Evolutionary conservation across 2,888 invertebrate genomes (phyloP).

Genomic region (Lysandra coridon): DNA sequence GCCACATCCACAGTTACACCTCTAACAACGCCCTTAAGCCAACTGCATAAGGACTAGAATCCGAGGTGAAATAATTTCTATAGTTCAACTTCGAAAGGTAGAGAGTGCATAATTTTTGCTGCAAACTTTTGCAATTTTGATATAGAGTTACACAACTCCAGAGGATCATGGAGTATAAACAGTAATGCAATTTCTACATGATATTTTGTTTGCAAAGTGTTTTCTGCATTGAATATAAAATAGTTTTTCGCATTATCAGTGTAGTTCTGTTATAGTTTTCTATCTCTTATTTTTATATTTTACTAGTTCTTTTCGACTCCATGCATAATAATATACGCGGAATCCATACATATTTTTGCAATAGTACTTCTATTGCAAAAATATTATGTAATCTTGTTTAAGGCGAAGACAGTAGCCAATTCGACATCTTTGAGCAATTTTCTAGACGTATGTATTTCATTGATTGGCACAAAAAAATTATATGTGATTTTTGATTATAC

Average conservation of each 20-base stretch:
- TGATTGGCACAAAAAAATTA: no score
- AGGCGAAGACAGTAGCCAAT: no score
- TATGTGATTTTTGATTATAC: no score
- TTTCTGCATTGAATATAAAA: slow-evolving; percentile 12
- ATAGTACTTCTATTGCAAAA: no score
- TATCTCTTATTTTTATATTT: not conserved
- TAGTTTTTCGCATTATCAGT: not conserved
- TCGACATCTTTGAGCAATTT: no score
- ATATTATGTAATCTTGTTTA: no score
- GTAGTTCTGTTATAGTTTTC: not conserved
- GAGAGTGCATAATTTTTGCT: slow-evolving; percentile 7
- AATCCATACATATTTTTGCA: no score
- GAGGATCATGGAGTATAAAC: slow-evolving; percentile 1
- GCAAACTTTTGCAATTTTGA: slow-evolving; percentile 21
- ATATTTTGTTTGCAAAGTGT: slow-evolving; percentile 12
- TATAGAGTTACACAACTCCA: not conserved
- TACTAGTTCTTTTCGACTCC: no score
- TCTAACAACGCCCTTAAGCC: not conserved
- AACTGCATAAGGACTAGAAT: not conserved
- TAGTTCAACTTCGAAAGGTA: slow-evolving; percentile 14
- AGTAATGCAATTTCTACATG: slow-evolving; percentile 12
- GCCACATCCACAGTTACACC: not conserved
- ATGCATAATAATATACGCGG: no score
- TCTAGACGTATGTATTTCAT: no score
- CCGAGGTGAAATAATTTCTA: not conserved